Evolutionary conservation across 1,140 invertebrate species (phyloP).

Genomic region (Drosophila mayri): DNA sequence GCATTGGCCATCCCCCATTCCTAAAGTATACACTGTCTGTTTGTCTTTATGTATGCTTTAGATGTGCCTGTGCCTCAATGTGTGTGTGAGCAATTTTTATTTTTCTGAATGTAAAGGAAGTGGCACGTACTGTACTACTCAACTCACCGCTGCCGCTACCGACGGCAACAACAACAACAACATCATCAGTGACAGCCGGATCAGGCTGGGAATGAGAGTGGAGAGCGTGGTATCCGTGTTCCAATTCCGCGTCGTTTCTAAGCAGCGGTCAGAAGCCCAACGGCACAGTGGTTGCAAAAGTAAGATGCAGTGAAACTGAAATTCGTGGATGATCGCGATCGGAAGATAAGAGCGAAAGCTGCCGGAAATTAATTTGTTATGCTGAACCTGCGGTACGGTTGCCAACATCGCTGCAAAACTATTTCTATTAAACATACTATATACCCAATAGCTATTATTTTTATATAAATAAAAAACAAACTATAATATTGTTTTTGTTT

Average conservation of each 20-base stretch:
- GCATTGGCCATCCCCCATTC: constrained; percentile 27
- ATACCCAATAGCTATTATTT: neutral
- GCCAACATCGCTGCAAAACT: neutral
- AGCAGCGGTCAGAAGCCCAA: constrained; percentile 38
- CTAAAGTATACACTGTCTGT: constrained; percentile 50
- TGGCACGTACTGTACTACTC: constrained; percentile 81
- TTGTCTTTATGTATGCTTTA: constrained; percentile 50
- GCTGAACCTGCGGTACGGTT: neutral
- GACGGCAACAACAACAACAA: constrained; percentile 51
- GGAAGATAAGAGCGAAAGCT: constrained; percentile 35
- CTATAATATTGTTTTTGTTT: neutral
- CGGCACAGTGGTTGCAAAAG: constrained; percentile 59
- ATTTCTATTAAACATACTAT: neutral
- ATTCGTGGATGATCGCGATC: constrained; percentile 10
- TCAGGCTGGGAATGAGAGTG: constrained; percentile 63
- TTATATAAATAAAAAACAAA: neutral
- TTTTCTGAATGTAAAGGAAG: constrained; percentile 84
- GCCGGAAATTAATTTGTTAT: neutral
- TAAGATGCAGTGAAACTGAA: constrained; percentile 33
- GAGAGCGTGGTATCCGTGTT: constrained; percentile 51
- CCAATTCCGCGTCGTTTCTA: constrained; percentile 53
- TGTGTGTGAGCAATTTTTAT: constrained; percentile 73
- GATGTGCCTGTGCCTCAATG: constrained; percentile 17
- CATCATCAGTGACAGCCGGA: constrained; percentile 55
- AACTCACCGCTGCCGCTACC: constrained; percentile 62